Conservation (phyloP, 2,797 vertebrate genomes). For the Sebastes melanostomus region DNA sequence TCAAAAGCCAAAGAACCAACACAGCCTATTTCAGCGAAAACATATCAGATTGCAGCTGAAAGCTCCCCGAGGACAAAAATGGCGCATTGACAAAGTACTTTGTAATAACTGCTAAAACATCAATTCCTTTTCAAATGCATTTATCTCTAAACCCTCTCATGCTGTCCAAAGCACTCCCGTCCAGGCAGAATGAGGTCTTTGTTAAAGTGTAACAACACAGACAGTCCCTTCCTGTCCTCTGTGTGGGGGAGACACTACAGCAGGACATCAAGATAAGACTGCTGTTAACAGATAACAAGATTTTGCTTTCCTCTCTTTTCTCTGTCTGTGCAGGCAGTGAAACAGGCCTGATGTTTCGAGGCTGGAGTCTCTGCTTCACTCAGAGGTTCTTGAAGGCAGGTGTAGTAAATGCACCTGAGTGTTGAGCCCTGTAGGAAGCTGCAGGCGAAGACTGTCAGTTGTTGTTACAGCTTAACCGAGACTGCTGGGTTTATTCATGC, state of each 20-base stretch:
- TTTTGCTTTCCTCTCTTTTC: conserved; percentile 25
- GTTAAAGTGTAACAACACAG: conserved; percentile 67
- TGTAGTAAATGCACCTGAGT: conserved; percentile 72
- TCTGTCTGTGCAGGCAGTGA: conserved; percentile 19
- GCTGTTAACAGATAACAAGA: conserved; percentile 73
- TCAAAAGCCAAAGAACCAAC: conserved; percentile 7
- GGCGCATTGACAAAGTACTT: conserved; percentile 54
- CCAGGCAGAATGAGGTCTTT: conserved; percentile 61
- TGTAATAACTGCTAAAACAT: conserved; percentile 67
- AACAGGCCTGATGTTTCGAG: conserved; percentile 45
- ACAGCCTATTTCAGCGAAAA: conserved; percentile 42
- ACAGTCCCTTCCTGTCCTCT: conserved; percentile 69
- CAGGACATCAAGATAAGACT: conserved; percentile 81
- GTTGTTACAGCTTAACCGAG: conserved; percentile 67
- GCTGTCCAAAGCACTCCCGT: conserved; percentile 50
- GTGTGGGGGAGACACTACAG: conserved; percentile 46
- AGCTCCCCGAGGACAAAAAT: conserved; percentile 50
- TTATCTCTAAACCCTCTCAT: conserved; percentile 58
- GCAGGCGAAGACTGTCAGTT: conserved; percentile 70
- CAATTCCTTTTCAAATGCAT: conserved; percentile 72
- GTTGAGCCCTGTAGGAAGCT: conserved; percentile 70
- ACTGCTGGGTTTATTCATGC: conserved; percentile 65
- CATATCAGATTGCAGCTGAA: conserved; percentile 52
- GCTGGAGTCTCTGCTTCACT: conserved; percentile 49
- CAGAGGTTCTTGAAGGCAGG: conserved; percentile 61